Percentiles rank a stretch among this genome's conserved stretches.
Conservation (phyloP, 2,113 vertebrate genomes). For the Phalacrocorax carbo region DNA sequence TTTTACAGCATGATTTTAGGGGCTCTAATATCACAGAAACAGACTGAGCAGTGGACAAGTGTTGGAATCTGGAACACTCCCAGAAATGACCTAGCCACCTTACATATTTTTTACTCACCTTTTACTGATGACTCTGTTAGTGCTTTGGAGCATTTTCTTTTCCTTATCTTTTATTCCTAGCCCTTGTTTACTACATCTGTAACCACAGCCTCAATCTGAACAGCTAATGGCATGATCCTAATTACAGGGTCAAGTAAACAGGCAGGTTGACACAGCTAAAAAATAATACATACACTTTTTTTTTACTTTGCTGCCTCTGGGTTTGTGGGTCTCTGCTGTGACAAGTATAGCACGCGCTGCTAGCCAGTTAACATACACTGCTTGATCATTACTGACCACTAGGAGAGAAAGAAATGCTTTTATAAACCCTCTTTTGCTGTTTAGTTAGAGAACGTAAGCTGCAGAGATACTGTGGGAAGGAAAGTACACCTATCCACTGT, state of each 20-base stretch:
- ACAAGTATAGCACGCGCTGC: not conserved
- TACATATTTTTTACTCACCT: not conserved
- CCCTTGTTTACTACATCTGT: not conserved
- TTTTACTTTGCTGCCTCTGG: not conserved
- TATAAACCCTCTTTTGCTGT: not conserved
- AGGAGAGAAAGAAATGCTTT: not conserved
- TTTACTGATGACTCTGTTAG: not conserved
- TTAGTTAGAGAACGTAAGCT: not conserved
- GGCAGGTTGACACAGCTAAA: not conserved
- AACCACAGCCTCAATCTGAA: not conserved
- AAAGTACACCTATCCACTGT: not conserved
- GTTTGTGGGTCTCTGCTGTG: not conserved
- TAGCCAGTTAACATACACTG: not conserved
- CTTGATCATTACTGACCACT: not conserved
- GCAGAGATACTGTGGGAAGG: not conserved
- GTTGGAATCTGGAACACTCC: not conserved
- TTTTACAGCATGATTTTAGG: not conserved
- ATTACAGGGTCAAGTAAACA: not conserved
- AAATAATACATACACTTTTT: not conserved
- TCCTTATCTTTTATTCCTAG: not conserved
- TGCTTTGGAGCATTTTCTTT: not conserved
- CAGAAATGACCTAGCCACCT: not conserved
- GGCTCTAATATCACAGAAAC: not conserved
- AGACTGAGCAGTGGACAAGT: not conserved
- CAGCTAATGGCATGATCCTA: not conserved